A percentile compares a stretch with the other conserved stretches of the same genome.
Conservation (phyloP, 1,140 invertebrate genomes). For the Thaumatotibia leucotreta region DNA sequence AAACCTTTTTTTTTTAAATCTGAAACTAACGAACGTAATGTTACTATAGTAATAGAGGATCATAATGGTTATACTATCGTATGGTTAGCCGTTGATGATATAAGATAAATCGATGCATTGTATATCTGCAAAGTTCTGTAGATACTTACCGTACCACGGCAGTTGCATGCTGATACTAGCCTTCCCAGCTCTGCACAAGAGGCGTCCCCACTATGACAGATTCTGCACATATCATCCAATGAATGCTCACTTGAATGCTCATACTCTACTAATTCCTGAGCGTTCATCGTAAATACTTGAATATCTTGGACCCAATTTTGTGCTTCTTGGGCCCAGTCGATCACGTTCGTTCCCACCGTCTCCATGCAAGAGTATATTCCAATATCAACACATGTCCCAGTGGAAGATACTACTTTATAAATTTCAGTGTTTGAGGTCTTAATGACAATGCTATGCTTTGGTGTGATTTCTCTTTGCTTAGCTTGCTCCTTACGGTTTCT, state of each 20-base stretch:
- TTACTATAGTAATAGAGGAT: no score
- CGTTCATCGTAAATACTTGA: not conserved
- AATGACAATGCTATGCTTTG: conserved; percentile 36
- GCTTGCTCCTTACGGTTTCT: not conserved
- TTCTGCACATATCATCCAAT: conserved; percentile 61
- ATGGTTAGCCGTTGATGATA: no score
- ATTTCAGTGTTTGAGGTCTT: conserved; percentile 25
- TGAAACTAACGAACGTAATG: no score
- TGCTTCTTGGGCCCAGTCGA: not conserved
- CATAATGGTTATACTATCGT: no score
- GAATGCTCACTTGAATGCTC: conserved; percentile 42
- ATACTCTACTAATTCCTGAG: conserved; percentile 26
- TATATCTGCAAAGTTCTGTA: no score
- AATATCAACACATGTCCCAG: not conserved
- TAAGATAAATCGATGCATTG: no score
- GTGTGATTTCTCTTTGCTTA: conserved; percentile 50
- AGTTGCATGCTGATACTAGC: conserved; percentile 74
- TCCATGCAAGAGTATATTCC: not conserved
- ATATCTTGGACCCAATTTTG: conserved; percentile 28
- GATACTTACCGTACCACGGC: conserved; percentile 77
- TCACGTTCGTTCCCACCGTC: conserved; percentile 8
- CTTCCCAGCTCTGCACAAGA: conserved; percentile 43
- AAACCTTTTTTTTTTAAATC: no score
- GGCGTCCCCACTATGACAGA: conserved; percentile 60
- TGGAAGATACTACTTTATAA: not conserved